A percentile compares a stretch with the other conserved stretches of the same genome.
Conservation (phyloP, 2,888 invertebrate species). For the Tenodera sinensis region DNA sequence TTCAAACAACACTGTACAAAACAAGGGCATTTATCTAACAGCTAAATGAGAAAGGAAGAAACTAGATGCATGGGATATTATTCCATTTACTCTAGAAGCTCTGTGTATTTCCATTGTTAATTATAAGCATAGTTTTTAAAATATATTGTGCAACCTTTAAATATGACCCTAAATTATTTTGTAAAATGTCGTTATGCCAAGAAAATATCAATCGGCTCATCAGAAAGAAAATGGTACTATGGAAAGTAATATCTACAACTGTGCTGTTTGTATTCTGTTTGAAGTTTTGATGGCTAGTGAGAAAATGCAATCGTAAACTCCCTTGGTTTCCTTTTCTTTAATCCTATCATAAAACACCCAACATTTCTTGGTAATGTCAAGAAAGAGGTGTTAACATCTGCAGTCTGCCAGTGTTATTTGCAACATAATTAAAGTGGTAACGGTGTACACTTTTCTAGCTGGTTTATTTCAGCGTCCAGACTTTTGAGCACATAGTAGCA, state of each 20-base stretch:
- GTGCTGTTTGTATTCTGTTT: not conserved
- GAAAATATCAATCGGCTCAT: not conserved
- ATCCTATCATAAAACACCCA: not conserved
- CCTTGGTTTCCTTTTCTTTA: not conserved
- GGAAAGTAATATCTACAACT: not conserved
- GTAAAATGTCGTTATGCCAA: not conserved
- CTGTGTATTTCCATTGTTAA: not conserved
- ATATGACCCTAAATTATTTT: not conserved
- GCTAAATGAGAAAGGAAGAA: not conserved
- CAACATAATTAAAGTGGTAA: not conserved
- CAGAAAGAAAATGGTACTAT: not conserved
- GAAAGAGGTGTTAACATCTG: not conserved
- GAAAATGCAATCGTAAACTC: not conserved
- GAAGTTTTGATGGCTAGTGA: not conserved
- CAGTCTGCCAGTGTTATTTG: not conserved
- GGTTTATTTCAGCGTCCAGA: not conserved
- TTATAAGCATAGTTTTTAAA: not conserved
- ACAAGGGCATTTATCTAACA: not conserved
- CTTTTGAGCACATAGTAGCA: conserved; percentile 1
- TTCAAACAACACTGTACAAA: not conserved
- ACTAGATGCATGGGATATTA: not conserved
- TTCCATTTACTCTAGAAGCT: not conserved
- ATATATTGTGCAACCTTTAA: not conserved
- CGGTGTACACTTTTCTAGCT: not conserved
- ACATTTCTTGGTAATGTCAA: not conserved